Conservation (phyloP, 2,888 invertebrate species). For the Thereva nobilitata region DNA sequence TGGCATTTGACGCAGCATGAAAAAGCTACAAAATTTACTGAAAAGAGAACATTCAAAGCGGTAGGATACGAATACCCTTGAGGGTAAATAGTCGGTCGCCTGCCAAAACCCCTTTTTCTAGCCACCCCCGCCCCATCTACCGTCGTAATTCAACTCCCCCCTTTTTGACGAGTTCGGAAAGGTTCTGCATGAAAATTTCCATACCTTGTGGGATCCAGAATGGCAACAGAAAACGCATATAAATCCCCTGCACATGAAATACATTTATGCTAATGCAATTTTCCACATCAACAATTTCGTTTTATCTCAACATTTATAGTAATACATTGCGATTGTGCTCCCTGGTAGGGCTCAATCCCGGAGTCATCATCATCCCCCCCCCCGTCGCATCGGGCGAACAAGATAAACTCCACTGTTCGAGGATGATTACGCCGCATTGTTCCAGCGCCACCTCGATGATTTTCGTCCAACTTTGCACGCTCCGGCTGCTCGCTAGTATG, state of each 20-base stretch:
- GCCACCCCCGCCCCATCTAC: not conserved
- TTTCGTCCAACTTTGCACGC: constrained; percentile 18
- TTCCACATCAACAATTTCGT: constrained; percentile 42
- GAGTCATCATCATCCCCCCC: constrained; percentile 6
- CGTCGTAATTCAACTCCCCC: not conserved
- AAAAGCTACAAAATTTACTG: constrained; percentile 18
- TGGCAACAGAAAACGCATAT: constrained; percentile 23
- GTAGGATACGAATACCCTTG: too few species aligned
- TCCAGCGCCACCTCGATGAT: constrained; percentile 29
- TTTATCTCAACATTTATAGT: constrained; percentile 40
- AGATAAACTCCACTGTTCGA: constrained; percentile 4
- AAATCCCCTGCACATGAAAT: constrained; percentile 35
- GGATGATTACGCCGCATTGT: constrained; percentile 26
- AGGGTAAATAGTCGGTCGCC: too few species aligned
- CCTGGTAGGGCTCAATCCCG: constrained; percentile 10
- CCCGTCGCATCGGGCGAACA: not conserved
- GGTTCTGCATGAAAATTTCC: constrained; percentile 23
- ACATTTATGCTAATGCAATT: constrained; percentile 43
- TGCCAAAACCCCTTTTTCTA: too few species aligned
- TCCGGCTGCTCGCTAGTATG: constrained; percentile 1
- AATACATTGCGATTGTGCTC: constrained; percentile 34
- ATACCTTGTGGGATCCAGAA: constrained; percentile 26
- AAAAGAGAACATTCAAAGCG: not conserved
- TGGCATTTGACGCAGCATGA: constrained; percentile 19
- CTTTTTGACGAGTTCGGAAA: constrained; percentile 1